Conservation (phyloP, 2,797 vertebrate genomes). For the Tragopan temminckii region DNA sequence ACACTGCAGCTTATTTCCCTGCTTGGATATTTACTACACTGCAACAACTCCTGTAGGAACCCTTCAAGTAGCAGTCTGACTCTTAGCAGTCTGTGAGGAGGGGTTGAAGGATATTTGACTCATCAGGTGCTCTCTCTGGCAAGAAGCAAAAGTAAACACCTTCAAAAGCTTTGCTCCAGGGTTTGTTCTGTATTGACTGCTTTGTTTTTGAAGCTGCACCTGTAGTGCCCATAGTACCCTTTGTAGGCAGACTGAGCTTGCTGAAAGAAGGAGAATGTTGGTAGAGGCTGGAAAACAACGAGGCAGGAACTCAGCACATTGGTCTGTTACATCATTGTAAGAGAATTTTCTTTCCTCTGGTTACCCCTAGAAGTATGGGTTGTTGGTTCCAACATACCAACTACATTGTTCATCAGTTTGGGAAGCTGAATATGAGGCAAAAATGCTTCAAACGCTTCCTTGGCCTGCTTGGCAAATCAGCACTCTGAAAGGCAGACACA, state of each 20-base stretch:
- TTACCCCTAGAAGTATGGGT: rapidly evolving
- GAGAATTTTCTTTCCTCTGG: not conserved
- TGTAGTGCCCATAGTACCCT: not conserved
- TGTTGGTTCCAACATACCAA: not conserved
- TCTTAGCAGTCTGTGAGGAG: not conserved
- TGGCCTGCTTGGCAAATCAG: not conserved
- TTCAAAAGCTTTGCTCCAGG: not conserved
- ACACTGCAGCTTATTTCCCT: not conserved
- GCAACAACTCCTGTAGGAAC: not conserved
- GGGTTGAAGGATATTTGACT: not conserved
- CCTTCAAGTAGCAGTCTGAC: not conserved
- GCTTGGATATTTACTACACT: not conserved
- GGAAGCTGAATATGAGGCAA: not conserved
- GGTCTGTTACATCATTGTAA: not conserved
- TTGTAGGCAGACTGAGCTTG: not conserved
- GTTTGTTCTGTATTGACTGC: not conserved
- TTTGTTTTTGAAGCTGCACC: not conserved
- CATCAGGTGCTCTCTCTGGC: not conserved
- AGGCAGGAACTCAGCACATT: rapidly evolving
- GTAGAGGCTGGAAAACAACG: not conserved
- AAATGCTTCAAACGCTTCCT: not conserved
- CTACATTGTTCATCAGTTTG: not conserved
- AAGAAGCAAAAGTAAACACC: not conserved
- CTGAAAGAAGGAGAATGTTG: not conserved
- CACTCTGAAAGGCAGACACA: rapidly evolving